Evolutionary conservation across 2,888 invertebrate genomes (phyloP).

Genomic region (Troides aeacus): DNA sequence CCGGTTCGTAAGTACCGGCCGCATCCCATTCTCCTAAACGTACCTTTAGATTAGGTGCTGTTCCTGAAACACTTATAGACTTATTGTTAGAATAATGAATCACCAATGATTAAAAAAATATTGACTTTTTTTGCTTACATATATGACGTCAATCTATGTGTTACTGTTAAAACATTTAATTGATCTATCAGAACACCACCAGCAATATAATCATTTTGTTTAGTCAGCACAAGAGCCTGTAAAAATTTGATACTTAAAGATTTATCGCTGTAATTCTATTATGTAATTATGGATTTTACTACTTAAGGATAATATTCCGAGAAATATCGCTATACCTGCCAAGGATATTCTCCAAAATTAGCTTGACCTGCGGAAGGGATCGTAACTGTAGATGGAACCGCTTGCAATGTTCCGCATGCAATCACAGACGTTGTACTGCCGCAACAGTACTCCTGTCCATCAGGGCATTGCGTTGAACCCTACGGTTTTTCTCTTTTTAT

Average conservation of each 20-base stretch:
- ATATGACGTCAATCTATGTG: constrained; percentile 83
- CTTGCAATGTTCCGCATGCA: constrained; percentile 70
- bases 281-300: not conserved
- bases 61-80: constrained; percentile 60
- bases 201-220: constrained; percentile 83
- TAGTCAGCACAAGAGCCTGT: constrained; percentile 79
- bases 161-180: constrained; percentile 86
- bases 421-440: constrained; percentile 44
- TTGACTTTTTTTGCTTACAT: constrained; percentile 66
- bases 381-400: constrained; percentile 55
- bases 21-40: constrained; percentile 90
- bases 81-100: not conserved
- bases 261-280: not conserved
- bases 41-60: constrained; percentile 81
- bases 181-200: constrained; percentile 85
- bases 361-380: constrained; percentile 77
- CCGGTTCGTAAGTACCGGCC: constrained; percentile 81
- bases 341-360: constrained; percentile 85
- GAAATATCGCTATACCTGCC: constrained; percentile 80
- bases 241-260: constrained; percentile 35
- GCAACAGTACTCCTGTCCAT: constrained; percentile 72
- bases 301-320: not conserved
- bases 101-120: not conserved
- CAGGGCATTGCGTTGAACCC: constrained; percentile 50
- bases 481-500: constrained; percentile 20